phyloP scores from a whole-genome alignment of 2,113 vertebrate genomes.

The Globicephala melas region DNA sequence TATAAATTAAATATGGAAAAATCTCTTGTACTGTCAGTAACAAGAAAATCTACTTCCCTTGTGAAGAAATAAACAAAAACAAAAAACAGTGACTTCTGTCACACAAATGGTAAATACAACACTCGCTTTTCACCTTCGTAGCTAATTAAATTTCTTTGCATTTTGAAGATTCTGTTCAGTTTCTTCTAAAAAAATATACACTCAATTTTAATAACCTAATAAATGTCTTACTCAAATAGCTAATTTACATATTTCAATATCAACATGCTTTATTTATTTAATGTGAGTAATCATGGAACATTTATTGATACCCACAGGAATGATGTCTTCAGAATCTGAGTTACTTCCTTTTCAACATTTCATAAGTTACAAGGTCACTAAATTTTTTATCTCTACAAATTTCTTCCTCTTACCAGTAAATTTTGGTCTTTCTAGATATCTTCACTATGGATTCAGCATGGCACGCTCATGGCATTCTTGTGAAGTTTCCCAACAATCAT shows the following conservation, averaged over 20 bases:
- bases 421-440: neutral
- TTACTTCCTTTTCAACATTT: neutral
- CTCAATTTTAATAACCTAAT: neutral
- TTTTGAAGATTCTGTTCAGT: neutral
- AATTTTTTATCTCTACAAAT: neutral
- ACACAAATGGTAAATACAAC: neutral
- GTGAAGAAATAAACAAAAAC: neutral
- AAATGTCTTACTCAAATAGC: neutral
- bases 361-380: no score
- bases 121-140: neutral
- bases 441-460: no score
- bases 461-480: rapidly evolving
- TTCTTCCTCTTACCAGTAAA: neutral
- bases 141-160: neutral
- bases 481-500: no score
- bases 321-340: neutral
- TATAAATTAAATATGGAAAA: neutral
- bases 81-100: neutral
- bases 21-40: neutral
- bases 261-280: neutral
- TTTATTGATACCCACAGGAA: neutral
- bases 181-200: neutral
- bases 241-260: neutral
- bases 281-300: neutral
- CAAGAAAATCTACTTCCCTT: neutral